These are phyloP conservation scores for Brachypalpus laphriformis DNA, from an alignment of 2,888 invertebrate genomes.

Conservation along the genomic window DNA sequence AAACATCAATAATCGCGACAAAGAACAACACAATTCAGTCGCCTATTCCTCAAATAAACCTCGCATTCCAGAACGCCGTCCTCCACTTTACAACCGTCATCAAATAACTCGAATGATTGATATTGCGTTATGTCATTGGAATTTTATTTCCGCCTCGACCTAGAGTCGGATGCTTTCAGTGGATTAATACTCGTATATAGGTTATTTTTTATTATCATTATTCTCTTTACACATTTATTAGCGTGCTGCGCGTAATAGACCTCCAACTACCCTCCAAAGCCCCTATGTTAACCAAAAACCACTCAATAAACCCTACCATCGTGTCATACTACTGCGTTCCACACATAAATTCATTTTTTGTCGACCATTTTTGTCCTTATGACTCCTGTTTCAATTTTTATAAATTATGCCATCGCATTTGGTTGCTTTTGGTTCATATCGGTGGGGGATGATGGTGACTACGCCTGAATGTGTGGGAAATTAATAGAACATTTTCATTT, in stretches of 20 bases:
- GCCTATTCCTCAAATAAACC: background rate
- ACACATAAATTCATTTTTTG: conserved; percentile 54
- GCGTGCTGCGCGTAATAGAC: conserved; percentile 40
- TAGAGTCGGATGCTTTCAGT: conserved; percentile 36
- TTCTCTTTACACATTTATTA: conserved; percentile 39
- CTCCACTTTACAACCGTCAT: background rate
- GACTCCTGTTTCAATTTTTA: conserved; percentile 50
- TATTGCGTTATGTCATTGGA: conserved; percentile 2
- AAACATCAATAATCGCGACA: too few relatives aligned
- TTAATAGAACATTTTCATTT: conserved; percentile 51
- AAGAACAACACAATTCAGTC: too few relatives aligned
- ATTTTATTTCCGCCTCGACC: conserved; percentile 15
- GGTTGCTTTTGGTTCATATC: background rate
- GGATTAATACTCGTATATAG: conserved; percentile 29
- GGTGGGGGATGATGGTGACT: background rate
- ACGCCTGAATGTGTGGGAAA: conserved; percentile 41
- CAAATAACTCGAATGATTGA: background rate
- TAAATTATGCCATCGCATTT: conserved; percentile 40
- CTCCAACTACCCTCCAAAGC: background rate
- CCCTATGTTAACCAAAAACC: background rate
- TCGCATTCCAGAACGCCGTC: background rate
- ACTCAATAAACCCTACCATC: conserved; percentile 51
- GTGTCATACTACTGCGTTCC: conserved; percentile 37
- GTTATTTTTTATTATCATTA: conserved; percentile 38
- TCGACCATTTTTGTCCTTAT: conserved; percentile 41